A percentile compares a stretch with the other conserved stretches of the same genome.
Conservation (phyloP, 2,888 invertebrate species). For the Xestia xanthographa region DNA sequence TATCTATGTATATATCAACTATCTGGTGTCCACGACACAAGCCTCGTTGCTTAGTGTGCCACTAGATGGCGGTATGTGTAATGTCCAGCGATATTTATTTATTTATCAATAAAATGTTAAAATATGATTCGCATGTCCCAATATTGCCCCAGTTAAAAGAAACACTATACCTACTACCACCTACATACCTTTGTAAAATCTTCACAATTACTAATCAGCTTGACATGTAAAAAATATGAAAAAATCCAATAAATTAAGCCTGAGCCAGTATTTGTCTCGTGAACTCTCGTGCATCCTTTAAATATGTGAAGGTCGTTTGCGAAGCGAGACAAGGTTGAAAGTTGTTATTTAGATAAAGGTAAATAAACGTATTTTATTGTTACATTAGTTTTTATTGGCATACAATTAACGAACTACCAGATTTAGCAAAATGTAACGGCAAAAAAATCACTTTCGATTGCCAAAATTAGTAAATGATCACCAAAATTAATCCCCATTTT, state of each 20-base stretch:
- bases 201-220: neutral
- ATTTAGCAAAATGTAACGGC: too few species aligned
- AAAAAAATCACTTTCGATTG: too few species aligned
- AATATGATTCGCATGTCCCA: neutral
- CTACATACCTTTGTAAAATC: neutral
- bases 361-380: neutral
- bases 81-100: too few species aligned
- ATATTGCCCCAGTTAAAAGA: neutral
- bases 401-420: too few species aligned
- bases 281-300: neutral
- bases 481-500: too few species aligned
- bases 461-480: too few species aligned
- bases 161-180: neutral
- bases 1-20: too few species aligned
- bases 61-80: too few species aligned
- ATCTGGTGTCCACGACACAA: too few species aligned
- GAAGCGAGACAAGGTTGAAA: constrained; percentile 29
- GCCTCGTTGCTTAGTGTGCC: too few species aligned
- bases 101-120: too few species aligned
- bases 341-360: neutral
- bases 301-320: constrained; percentile 16
- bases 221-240: constrained; percentile 11
- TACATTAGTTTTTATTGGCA: neutral
- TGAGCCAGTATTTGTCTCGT: constrained; percentile 7
- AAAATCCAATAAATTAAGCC: constrained; percentile 18